Evolutionary conservation across 2,888 invertebrate genomes (phyloP).

Genomic region (Scaptomyza flava): DNA sequence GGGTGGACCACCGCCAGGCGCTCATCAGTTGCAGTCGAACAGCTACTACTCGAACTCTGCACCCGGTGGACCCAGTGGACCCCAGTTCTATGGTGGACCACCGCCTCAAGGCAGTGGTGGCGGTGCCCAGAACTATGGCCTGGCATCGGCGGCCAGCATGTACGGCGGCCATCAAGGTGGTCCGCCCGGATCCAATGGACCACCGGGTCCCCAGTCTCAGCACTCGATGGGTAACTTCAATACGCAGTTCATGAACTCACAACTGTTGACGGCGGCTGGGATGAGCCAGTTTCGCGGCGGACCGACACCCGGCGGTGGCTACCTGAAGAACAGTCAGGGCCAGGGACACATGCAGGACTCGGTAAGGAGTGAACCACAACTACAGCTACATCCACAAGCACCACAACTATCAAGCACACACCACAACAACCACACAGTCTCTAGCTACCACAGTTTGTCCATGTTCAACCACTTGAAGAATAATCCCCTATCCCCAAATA

Average conservation of each 20-base stretch:
- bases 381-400: slow-evolving; percentile 28
- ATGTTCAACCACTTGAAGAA: slow-evolving; percentile 33
- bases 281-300: slow-evolving; percentile 84
- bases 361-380: slow-evolving; percentile 74
- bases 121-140: slow-evolving; percentile 83
- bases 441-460: slow-evolving; percentile 31
- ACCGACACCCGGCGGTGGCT: slow-evolving; percentile 80
- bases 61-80: slow-evolving; percentile 82
- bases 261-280: slow-evolving; percentile 87
- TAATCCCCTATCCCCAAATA: slow-evolving; percentile 20
- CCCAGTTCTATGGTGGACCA: slow-evolving; percentile 82
- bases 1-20: slow-evolving; percentile 81
- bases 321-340: slow-evolving; percentile 83
- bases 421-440: slow-evolving; percentile 34
- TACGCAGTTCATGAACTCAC: slow-evolving; percentile 87
- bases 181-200: slow-evolving; percentile 81
- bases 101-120: slow-evolving; percentile 81
- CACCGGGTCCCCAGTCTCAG: slow-evolving; percentile 81
- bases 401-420: slow-evolving; percentile 36
- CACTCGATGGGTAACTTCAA: slow-evolving; percentile 84
- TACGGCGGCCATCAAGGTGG: slow-evolving; percentile 83
- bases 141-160: slow-evolving; percentile 82
- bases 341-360: slow-evolving; percentile 85
- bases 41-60: slow-evolving; percentile 84
- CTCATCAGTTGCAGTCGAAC: slow-evolving; percentile 83